A percentile compares a stretch with the other conserved stretches of the same genome.
Evolutionary conservation across 2,113 vertebrate species (phyloP).

Genomic region (Acanthisitta chloris): DNA sequence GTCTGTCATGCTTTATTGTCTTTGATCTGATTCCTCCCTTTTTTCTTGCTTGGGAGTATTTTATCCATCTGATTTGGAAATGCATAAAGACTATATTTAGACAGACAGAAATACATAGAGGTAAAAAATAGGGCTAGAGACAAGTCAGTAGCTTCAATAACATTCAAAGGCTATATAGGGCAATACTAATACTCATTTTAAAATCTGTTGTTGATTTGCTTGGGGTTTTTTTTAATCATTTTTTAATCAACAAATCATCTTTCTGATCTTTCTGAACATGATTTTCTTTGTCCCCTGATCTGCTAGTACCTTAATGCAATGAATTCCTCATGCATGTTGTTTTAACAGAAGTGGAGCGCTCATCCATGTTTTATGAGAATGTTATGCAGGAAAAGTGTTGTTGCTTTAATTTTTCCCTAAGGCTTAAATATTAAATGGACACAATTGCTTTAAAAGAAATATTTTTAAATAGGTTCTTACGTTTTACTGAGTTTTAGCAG

Average conservation of each 20-base stretch:
- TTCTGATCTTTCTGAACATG: not conserved
- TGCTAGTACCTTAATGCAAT: not conserved
- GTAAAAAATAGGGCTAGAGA: not conserved
- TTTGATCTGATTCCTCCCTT: slow-evolving; percentile 4
- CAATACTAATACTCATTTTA: not conserved
- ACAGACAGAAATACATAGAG: not conserved
- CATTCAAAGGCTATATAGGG: not conserved
- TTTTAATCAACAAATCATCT: not conserved
- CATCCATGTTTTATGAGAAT: slow-evolving; percentile 10
- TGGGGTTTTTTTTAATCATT: not conserved
- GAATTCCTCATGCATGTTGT: not conserved
- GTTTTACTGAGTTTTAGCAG: not conserved
- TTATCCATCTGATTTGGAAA: not conserved
- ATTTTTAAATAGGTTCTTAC: not conserved
- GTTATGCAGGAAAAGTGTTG: not conserved
- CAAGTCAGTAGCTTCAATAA: not conserved
- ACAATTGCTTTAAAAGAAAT: slow-evolving; percentile 3
- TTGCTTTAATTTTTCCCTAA: slow-evolving; percentile 28
- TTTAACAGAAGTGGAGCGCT: not conserved
- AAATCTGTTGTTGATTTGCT: not conserved
- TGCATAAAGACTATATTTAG: not conserved
- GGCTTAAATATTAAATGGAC: slow-evolving; percentile 22
- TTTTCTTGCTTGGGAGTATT: not conserved
- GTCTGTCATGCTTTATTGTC: not conserved
- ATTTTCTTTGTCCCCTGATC: not conserved